Conservation (phyloP, 92 coral and sea anemone genomes). For the Diadumene lineata region DNA sequence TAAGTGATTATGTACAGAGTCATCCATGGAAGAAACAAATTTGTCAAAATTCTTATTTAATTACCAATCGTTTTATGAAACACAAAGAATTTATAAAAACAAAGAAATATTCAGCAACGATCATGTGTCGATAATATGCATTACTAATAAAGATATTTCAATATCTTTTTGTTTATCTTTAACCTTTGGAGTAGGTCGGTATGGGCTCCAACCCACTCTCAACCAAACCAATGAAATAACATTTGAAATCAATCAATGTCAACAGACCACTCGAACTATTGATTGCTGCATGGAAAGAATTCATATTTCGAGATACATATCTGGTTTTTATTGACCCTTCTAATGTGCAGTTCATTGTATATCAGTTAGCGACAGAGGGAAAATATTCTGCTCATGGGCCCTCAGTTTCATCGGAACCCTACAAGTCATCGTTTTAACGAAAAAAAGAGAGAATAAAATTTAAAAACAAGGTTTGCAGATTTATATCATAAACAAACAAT, state of each 20-base stretch:
- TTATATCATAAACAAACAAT: no score
- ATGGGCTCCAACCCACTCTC: not conserved
- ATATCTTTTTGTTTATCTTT: not conserved
- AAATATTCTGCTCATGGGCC: no score
- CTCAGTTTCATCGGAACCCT: no score
- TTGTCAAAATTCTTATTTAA: not conserved
- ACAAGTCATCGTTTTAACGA: no score
- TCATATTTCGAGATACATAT: no score
- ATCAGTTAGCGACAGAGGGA: no score
- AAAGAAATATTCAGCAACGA: not conserved
- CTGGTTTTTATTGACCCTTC: no score
- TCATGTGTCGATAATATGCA: not conserved
- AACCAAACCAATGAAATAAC: not conserved
- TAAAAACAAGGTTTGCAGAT: no score
- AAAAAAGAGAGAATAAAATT: no score
- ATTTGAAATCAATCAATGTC: not conserved
- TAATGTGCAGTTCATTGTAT: no score
- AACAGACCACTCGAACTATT: not conserved
- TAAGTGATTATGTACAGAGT: no score
- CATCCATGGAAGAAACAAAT: not conserved
- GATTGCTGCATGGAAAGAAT: not conserved
- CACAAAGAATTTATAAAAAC: not conserved
- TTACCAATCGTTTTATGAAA: not conserved
- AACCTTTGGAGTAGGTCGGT: not conserved
- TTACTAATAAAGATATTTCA: not conserved